Base-by-base conservation (phyloP, 2,113 vertebrate species). In the Marcusenius ussheri region DNA sequence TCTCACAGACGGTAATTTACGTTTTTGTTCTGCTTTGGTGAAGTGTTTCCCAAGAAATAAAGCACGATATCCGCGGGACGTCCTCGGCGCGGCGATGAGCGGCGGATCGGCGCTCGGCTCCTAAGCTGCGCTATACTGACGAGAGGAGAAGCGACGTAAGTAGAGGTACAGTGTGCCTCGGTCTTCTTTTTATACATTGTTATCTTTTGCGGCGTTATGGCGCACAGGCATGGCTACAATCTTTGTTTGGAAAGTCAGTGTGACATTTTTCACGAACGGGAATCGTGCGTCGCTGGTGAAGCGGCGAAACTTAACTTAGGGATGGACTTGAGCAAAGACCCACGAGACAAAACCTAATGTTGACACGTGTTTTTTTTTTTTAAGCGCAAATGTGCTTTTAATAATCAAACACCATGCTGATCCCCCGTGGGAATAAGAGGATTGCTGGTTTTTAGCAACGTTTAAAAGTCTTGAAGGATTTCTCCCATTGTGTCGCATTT, bases 1-100 rank as follows among this genome's bases (percentile, higher is more conserved):
- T 93, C 94, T 93, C 93, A 88, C 90, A 90, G 90, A 88, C 92
- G 91, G 90, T 91, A 91, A 94, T 96, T 95, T 95, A 95, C 93
- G 95, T 94, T 94, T 93, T 93, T 84, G 8, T 77, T 45, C 90
- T 90, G 92, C 93, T 53, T 91, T 74, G 27, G 62, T 90, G 89
- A 93, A 93, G 94, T 93, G 90, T 94, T 94, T 91, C 89, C 90
- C 89, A 91, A 70, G 62, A 70, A 70, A 70, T 70, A 31, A 70
- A 70, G 27, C 9, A 13, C 9, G 62, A 31, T 70, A 70, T 70
- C 62, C n/a, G 90, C 87, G 87, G 89, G 70, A 80, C 62, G 95
- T 94, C 95, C 94, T 95, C 93, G 91, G 88, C 13, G 74, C 35
- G 70, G 6, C 74, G 11, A 80, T 80, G 74, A 80, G 74, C 35